A percentile compares a stretch with the other conserved stretches of the same genome.
phyloP scores from a whole-genome alignment of 2,113 vertebrate species.

The Clarias magur region DNA sequence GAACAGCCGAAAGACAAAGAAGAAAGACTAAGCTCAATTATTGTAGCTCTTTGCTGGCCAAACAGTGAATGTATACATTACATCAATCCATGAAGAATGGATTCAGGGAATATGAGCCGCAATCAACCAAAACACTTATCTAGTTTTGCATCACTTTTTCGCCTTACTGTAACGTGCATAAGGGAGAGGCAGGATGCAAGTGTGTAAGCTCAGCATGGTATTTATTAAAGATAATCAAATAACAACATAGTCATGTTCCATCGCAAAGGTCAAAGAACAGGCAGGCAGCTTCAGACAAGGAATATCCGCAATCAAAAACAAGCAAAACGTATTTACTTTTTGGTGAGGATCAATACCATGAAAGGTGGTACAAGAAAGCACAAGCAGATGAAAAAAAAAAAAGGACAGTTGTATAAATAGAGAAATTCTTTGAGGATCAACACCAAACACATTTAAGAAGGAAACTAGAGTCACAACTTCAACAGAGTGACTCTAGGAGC shows the following conservation, averaged over 20 bases:
- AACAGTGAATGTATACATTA: not conserved
- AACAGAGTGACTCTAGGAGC: too few relatives aligned
- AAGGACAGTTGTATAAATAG: not conserved
- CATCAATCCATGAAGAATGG: not conserved
- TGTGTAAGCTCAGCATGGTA: not conserved
- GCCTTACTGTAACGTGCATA: not conserved
- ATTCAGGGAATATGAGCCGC: not conserved
- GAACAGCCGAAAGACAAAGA: too few relatives aligned
- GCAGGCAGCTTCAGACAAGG: not conserved
- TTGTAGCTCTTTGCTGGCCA: not conserved
- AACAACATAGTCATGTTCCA: not conserved
- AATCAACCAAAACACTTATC: not conserved
- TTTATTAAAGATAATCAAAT: conserved; percentile 4
- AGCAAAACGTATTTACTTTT: too few relatives aligned
- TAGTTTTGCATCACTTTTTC: not conserved
- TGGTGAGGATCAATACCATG: not conserved
- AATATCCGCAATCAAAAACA: conserved; percentile 5
- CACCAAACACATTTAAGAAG: not conserved
- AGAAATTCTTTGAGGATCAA: not conserved
- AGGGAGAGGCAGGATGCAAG: not conserved
- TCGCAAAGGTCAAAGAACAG: conserved; percentile 1
- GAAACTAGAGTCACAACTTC: too few relatives aligned
- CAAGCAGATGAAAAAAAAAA: too few relatives aligned
- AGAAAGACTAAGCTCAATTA: not conserved
- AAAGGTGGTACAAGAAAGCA: too few relatives aligned